Conservation (phyloP, 2,113 vertebrate species). For the Piaya cayana region DNA sequence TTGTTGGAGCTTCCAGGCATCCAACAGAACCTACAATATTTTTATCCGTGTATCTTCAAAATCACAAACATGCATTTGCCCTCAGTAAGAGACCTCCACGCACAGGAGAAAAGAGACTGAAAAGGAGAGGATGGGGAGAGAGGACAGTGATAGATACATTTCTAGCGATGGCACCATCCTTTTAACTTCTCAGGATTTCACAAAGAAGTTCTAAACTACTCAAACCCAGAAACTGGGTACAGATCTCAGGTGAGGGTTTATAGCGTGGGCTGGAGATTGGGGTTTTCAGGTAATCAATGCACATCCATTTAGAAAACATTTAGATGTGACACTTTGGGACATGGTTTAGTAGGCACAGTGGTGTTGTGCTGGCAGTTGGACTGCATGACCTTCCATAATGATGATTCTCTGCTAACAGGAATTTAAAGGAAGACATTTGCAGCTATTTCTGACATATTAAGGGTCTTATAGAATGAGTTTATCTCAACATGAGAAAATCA, state of each 20-base stretch:
- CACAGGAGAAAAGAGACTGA: not conserved
- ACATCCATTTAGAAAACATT: not conserved
- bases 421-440: not conserved
- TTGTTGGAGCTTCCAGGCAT: not conserved
- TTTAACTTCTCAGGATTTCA: not conserved
- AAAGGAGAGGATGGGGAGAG: not conserved
- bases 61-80: not conserved
- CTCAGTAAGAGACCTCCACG: not conserved
- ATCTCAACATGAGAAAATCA: not conserved
- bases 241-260: not conserved
- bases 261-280: not conserved
- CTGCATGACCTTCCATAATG: not conserved
- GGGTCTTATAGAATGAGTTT: not conserved
- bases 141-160: not conserved
- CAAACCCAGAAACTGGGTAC: not conserved
- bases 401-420: not conserved
- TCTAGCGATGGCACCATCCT: not conserved
- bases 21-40: conserved; percentile 16
- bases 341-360: no score
- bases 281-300: not conserved
- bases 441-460: not conserved
- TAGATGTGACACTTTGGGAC: no score
- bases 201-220: not conserved
- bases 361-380: no score
- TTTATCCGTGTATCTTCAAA: not conserved